These are phyloP conservation scores for Carcharodon carcharias DNA, from an alignment of 2,797 vertebrate species.

Conservation along the genomic window DNA sequence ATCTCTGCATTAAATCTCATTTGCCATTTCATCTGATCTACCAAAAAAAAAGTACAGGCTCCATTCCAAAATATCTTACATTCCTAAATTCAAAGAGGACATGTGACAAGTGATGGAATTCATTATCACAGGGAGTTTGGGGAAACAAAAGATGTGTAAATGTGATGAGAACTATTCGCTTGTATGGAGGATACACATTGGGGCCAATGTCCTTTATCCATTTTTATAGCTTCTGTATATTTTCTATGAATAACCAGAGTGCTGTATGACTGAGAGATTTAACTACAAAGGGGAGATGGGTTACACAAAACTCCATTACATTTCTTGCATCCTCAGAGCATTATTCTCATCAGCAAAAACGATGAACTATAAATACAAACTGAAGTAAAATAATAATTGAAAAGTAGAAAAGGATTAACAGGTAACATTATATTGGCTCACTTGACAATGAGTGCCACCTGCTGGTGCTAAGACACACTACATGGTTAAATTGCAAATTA, in stretches of 20 bases:
- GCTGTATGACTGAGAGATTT: too few species aligned
- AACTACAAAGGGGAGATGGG: background rate
- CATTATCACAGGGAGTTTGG: too few species aligned
- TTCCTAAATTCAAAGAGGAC: too few species aligned
- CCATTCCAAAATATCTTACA: too few species aligned
- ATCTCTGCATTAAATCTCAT: background rate
- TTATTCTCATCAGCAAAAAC: background rate
- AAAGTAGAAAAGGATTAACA: background rate
- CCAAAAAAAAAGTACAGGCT: too few species aligned
- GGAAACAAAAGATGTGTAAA: background rate
- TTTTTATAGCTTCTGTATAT: background rate
- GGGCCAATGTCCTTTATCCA: background rate
- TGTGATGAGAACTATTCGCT: background rate
- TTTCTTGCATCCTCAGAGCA: background rate
- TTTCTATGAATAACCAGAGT: background rate
- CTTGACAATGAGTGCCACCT: constrained; percentile 7
- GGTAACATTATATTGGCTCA: background rate
- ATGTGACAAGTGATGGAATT: too few species aligned
- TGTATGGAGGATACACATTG: background rate
- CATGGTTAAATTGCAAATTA: background rate
- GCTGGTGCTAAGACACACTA: background rate
- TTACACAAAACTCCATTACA: background rate
- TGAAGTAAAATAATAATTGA: background rate
- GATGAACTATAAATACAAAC: background rate
- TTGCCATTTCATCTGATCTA: background rate